Evolutionary conservation across 1,140 invertebrate species (phyloP).

Genomic region (Pseudoatta argentina): DNA sequence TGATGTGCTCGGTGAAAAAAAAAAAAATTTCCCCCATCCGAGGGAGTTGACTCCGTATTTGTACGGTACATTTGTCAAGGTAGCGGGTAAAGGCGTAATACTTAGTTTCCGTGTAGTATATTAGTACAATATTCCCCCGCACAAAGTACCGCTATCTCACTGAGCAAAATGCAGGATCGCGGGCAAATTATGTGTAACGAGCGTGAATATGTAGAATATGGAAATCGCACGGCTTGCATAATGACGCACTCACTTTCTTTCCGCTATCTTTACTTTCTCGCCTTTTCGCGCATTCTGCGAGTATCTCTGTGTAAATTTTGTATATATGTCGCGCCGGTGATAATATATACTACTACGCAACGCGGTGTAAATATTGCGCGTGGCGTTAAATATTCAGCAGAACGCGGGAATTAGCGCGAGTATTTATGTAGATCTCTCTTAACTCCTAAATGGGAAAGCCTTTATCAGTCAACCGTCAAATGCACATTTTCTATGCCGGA

Average conservation of each 20-base stretch:
- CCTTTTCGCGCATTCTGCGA: constrained; percentile 50
- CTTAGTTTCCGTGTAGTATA: constrained; percentile 53
- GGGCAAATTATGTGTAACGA: constrained; percentile 65
- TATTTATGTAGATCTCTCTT: constrained; percentile 37
- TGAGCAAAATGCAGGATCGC: constrained; percentile 70
- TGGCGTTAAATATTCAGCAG: constrained; percentile 44
- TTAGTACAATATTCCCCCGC: constrained; percentile 56
- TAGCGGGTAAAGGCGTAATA: constrained; percentile 34
- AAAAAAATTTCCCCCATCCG: constrained; percentile 14
- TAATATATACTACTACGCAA: constrained; percentile 33
- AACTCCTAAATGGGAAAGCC: constrained; percentile 24
- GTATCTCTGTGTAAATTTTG: constrained; percentile 29
- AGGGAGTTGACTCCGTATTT: constrained; percentile 62
- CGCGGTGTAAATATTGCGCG: constrained; percentile 45
- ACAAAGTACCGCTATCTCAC: constrained; percentile 63
- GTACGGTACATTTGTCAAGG: constrained; percentile 65
- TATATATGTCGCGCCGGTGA: constrained; percentile 28
- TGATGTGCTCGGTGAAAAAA: constrained; percentile 49
- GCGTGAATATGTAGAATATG: constrained; percentile 75
- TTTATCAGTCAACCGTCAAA: constrained; percentile 40
- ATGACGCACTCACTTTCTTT: constrained; percentile 68
- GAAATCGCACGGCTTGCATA: constrained; percentile 69
- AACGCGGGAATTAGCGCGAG: constrained; percentile 37
- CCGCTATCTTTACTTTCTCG: constrained; percentile 71
- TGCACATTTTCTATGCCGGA: constrained; percentile 19